Evolutionary conservation across 1,140 invertebrate genomes (phyloP), one percentile per base, ranked within the genome.

Genomic region (Oedothorax gibbosus): DNA sequence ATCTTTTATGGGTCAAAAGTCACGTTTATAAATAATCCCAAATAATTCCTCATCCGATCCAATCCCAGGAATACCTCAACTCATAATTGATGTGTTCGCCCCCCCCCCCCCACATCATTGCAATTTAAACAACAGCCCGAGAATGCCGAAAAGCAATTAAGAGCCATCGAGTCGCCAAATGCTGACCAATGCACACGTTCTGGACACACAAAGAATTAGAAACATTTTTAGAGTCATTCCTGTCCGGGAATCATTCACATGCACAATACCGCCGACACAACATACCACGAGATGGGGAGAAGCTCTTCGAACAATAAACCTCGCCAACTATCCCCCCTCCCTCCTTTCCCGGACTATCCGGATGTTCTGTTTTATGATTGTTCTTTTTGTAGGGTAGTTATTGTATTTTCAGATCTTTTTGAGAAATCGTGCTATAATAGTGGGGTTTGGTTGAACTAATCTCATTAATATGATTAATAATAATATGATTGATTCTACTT

Each of bases 271-370:
- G 10, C 14, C 60, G n/a, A n/a, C 18, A 49, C 54, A 71, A 81
- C 78, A 81, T 81, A 81, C 78, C 78, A 71, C 66, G 51, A 18
- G 49, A 21, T 57, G 56, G 66, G 60, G 66, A 56, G 51, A 81
- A 64, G 71, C 78, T 68, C 71, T 56, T 81, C 78, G 18, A 81
- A 81, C 78, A 81, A 81, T 81, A 81, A 81, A 81, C 78, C 66
- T 71, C 65, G 12, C 62, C 21, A n/a, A 20, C 64, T 56, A 21
- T 51, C 50, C 66, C 18, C 77, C 64, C 57, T 64, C 69, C 53
- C 20, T 18, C 8, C 12, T 50, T 69, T 50, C 77, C 77, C 77
- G 77, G 77, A 80, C 77, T 64, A 80, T 80, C 77, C 77, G 77
- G 77, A 5, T 35, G 35, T 35, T 35, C 2, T 35, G 5, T 35